Percentiles rank a stretch among this genome's conserved stretches.
phyloP scores from a whole-genome alignment of 2,888 invertebrate genomes.

The Apotomis capreana region DNA sequence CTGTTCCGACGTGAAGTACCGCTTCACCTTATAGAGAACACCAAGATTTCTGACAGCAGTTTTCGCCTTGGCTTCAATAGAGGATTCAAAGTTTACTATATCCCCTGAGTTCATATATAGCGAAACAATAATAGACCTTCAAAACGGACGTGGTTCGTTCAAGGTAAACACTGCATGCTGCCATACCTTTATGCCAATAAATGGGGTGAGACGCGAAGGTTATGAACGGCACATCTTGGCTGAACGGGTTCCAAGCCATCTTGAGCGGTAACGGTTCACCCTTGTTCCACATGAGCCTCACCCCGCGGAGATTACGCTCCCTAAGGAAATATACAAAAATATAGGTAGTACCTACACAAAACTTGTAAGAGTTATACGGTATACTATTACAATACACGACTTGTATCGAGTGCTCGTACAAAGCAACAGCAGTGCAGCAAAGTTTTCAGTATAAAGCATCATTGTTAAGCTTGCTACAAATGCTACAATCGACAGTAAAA shows the following conservation, averaged over 20 bases:
- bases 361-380: background rate
- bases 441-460: background rate
- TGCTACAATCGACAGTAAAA: too few relatives aligned
- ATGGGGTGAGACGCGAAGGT: slow-evolving; percentile 93
- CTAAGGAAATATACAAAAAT: slow-evolving; percentile 58
- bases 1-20: too few relatives aligned
- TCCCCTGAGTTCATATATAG: too few relatives aligned
- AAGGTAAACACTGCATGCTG: too few relatives aligned
- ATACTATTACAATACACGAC: slow-evolving; percentile 5
- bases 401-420: background rate
- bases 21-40: too few relatives aligned
- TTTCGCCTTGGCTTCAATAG: too few relatives aligned
- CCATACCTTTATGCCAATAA: slow-evolving; percentile 87
- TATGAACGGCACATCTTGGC: slow-evolving; percentile 89
- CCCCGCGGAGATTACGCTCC: slow-evolving; percentile 88
- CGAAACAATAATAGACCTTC: too few relatives aligned
- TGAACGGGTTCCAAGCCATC: slow-evolving; percentile 94
- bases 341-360: background rate
- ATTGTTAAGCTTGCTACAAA: background rate
- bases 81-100: too few relatives aligned
- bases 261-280: slow-evolving; percentile 86
- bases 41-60: too few relatives aligned
- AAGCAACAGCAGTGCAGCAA: slow-evolving; percentile 6
- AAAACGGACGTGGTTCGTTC: too few relatives aligned
- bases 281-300: slow-evolving; percentile 91